Evolutionary conservation across 1,140 invertebrate genomes (phyloP).

Genomic region (Trachymyrmex cornetzi): DNA sequence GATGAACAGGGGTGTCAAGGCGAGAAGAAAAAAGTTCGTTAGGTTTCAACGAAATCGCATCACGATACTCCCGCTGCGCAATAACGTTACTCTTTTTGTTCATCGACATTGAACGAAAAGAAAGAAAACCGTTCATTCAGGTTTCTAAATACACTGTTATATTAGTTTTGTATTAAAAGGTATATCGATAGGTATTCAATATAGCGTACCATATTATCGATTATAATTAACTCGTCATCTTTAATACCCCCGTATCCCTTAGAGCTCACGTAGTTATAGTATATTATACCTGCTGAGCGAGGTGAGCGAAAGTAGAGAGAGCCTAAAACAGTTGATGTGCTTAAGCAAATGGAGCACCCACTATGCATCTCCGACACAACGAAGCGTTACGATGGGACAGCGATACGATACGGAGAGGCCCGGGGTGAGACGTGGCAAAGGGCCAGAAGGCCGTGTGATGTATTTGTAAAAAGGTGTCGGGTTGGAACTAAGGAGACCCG

Average conservation of each 20-base stretch:
- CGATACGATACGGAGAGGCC: conserved; percentile 36
- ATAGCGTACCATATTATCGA: not conserved
- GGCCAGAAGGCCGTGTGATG: conserved; percentile 85
- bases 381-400: conserved; percentile 64
- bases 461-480: conserved; percentile 87
- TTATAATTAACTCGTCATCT: not conserved
- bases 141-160: not conserved
- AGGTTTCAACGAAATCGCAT: conserved; percentile 68
- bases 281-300: conserved; percentile 78
- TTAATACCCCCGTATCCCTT: not conserved
- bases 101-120: not conserved
- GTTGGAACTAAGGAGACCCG: conserved; percentile 85
- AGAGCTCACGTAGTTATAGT: conserved; percentile 8
- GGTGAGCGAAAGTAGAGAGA: conserved; percentile 75
- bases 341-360: conserved; percentile 85
- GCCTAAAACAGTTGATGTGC: conserved; percentile 82
- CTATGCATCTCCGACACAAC: conserved; percentile 68
- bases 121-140: not conserved
- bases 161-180: not conserved
- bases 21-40: conserved; percentile 78
- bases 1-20: conserved; percentile 73
- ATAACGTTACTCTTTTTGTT: conserved; percentile 57
- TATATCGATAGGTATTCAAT: not conserved
- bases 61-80: conserved; percentile 39
- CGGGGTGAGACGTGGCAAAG: conserved; percentile 60